phyloP scores from a whole-genome alignment of 2,888 invertebrate genomes.

The Trisateles emortualis region DNA sequence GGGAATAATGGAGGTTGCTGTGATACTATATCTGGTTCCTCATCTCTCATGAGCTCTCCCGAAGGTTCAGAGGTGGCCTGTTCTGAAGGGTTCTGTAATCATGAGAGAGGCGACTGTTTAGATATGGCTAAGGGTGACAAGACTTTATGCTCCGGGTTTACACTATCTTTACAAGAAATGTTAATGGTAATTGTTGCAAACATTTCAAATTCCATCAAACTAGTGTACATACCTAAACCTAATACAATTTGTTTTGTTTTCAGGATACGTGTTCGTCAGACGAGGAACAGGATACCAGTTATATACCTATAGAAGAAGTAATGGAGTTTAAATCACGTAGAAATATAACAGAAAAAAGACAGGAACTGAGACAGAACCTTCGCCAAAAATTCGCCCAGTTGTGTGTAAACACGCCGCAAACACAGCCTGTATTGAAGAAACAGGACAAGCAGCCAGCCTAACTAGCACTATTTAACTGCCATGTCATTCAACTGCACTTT shows the following conservation, averaged over 20 bases:
- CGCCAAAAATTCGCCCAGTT: conserved; percentile 94
- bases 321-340: conserved; percentile 94
- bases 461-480: conserved; percentile 23
- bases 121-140: conserved; percentile 76
- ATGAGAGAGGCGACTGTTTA: conserved; percentile 87
- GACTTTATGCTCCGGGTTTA: conserved; percentile 81
- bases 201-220: neutral
- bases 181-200: conserved; percentile 88
- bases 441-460: conserved; percentile 63
- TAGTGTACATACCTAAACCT: neutral
- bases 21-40: conserved; percentile 89
- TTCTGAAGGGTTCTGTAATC: conserved; percentile 95
- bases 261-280: conserved; percentile 93
- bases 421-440: conserved; percentile 49
- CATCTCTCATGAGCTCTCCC: conserved; percentile 94
- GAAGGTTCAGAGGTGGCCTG: conserved; percentile 97
- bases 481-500: conserved; percentile 60
- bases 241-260: conserved; percentile 10
- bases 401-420: conserved; percentile 87
- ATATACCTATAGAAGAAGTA: conserved; percentile 96
- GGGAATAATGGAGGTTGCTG: conserved; percentile 92
- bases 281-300: conserved; percentile 91
- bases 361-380: conserved; percentile 93
- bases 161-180: conserved; percentile 91
- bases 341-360: conserved; percentile 92